Base-by-base conservation (phyloP, 2,113 vertebrate species). In the Rousettus leschenaultii region DNA sequence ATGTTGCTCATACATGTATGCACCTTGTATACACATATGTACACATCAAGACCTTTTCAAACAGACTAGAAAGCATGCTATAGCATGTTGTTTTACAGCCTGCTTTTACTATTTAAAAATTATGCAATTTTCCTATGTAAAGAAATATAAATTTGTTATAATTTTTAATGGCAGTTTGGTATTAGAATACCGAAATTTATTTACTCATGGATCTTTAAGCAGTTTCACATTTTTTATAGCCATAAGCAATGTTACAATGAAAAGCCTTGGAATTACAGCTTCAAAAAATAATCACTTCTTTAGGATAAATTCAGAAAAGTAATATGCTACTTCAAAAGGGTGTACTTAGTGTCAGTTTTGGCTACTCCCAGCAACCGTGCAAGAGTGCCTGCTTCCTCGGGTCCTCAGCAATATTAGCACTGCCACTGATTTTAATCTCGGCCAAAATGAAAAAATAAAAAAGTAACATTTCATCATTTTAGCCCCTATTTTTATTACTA, bases 241-340 rank as follows among this genome's bases (percentile, higher is more conserved):
- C 71, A 57, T 0, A 21, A 73, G 48, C 40, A 88, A 55, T 14
- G 33, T n/a, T 73, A 30, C 43, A 95, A 33, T 61, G 53, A 77
- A 86, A 91, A 70, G 53, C 68, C 45, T 85, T 65, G 26, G 94
- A 88, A 82, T 93, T 68, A 89, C 16, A 92, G 87, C 61, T 96
- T 77, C 71, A n/a, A 26, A 75, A 92, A 79, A 84, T 55, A 12
- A 79, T 70, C 9, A 15, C 71, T 96, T 96, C 40, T 45, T 79
- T 38, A 82, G 73, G 45, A 63, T 74, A 90, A 93, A 74, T 86
- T 95, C 89, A 92, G 53, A 94, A 65, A 89, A 94, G 53, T 7
- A 86, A 73, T 22, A 35, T 48, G n/a, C 26, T 63, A 24, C 63
- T 85, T 89, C 91, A 55, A 75, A 91, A 91, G 4, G 21, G 55